These are phyloP conservation scores for Nasonia giraulti DNA, from an alignment of 1,140 invertebrate genomes.

Conservation along the genomic window DNA sequence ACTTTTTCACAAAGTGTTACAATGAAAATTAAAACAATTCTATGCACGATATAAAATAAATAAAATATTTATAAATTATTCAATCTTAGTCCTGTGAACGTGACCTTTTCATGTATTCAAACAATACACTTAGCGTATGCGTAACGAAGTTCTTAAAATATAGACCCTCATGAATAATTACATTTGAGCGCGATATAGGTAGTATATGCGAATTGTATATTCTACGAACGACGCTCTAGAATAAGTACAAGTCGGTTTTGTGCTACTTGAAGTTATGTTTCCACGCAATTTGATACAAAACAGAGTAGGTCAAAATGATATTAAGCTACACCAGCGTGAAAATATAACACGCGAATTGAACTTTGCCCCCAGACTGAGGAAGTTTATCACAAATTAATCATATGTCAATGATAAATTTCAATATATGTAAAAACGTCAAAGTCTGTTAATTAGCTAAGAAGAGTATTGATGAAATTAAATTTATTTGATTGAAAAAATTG, in stretches of 20 bases:
- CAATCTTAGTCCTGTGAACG: conserved; percentile 6
- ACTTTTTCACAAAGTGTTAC: too few species aligned
- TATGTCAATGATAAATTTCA: conserved; percentile 17
- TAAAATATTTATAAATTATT: not conserved
- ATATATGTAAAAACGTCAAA: not conserved
- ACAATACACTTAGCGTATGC: conserved; percentile 11
- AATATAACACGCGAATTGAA: conserved; percentile 6
- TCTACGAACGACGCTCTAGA: not conserved
- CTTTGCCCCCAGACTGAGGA: conserved; percentile 18
- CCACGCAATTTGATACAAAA: not conserved
- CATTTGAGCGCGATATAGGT: conserved; percentile 1
- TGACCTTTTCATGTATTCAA: not conserved
- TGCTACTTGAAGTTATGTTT: not conserved
- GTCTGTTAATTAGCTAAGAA: not conserved
- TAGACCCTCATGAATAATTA: conserved; percentile 18
- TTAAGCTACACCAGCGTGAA: conserved; percentile 4
- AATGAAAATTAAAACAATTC: too few species aligned
- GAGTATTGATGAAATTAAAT: not conserved
- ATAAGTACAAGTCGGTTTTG: not conserved
- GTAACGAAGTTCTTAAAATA: conserved; percentile 14
- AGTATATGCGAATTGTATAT: not conserved
- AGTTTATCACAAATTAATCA: conserved; percentile 43
- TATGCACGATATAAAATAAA: not conserved
- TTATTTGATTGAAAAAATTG: not conserved
- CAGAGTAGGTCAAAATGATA: not conserved